These are phyloP conservation scores for Thripadectes ignobilis DNA, from an alignment of 2,797 vertebrate species.

Conservation along the genomic window DNA sequence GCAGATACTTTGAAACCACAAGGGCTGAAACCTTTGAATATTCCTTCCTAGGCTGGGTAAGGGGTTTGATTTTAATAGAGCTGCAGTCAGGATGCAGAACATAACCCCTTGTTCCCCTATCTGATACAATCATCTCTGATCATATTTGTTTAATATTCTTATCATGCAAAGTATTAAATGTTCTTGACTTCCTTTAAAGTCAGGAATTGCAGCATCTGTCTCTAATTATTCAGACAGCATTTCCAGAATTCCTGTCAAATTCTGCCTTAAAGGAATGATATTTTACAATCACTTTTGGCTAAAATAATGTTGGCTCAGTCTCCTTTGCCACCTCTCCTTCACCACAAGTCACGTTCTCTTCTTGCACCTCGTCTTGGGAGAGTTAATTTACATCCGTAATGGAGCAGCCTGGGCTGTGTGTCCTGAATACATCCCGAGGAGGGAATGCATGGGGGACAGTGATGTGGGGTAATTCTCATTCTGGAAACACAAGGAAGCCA, in stretches of 20 bases:
- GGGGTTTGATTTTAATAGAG: neutral
- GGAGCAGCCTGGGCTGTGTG: neutral
- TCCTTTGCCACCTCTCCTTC: neutral
- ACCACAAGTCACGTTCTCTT: neutral
- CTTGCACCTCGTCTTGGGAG: neutral
- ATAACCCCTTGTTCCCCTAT: neutral
- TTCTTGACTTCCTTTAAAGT: neutral
- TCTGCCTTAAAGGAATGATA: neutral
- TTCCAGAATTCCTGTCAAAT: neutral
- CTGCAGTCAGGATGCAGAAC: neutral
- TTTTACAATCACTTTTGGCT: neutral
- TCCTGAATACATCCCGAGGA: neutral
- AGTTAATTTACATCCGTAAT: neutral
- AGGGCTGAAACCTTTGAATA: neutral
- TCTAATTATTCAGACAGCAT: neutral
- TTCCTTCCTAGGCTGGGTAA: neutral
- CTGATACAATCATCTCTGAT: neutral
- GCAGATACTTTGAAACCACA: neutral
- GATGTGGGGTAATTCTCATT: neutral
- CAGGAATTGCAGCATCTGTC: conserved; percentile 1
- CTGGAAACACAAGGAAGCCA: neutral
- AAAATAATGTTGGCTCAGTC: neutral
- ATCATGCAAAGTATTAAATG: neutral
- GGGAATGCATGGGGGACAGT: neutral
- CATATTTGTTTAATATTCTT: neutral